Conservation (phyloP, 2,797 vertebrate species). For the Coranthus polyacanthus region DNA sequence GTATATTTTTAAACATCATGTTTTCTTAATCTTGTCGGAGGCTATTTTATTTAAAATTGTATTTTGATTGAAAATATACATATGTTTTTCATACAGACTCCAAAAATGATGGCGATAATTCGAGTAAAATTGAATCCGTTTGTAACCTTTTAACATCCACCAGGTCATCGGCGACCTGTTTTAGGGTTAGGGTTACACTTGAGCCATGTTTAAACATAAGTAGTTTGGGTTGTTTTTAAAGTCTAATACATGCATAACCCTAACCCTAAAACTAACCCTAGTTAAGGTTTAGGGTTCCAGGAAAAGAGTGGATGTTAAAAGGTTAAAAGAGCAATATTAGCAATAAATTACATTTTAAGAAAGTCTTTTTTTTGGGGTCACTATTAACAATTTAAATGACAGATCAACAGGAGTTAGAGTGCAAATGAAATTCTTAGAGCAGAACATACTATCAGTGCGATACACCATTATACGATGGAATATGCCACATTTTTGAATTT, state of each 20-base stretch:
- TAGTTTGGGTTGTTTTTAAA: too few species aligned
- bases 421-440: conserved; percentile 16
- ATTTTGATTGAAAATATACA: not conserved
- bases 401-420: conserved; percentile 10
- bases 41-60: not conserved
- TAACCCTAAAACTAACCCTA: too few species aligned
- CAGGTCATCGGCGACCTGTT: too few species aligned
- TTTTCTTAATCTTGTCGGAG: conserved; percentile 17
- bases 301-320: too few species aligned
- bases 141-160: not conserved
- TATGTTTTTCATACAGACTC: not conserved
- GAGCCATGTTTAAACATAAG: too few species aligned
- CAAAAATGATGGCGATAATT: conserved; percentile 8
- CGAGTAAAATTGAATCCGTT: conserved; percentile 1
- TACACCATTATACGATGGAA: conserved; percentile 18
- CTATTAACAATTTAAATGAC: conserved; percentile 10
- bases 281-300: too few species aligned
- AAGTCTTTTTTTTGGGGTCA: not conserved
- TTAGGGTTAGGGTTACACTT: too few species aligned
- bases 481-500: conserved; percentile 6
- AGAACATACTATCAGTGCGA: conserved; percentile 31
- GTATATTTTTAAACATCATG: conserved; percentile 19
- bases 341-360: conserved; percentile 40
- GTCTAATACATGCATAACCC: too few species aligned
- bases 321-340: conserved; percentile 27